Evolutionary conservation across 2,888 invertebrate genomes (phyloP).

Genomic region (Agrochola litura): DNA sequence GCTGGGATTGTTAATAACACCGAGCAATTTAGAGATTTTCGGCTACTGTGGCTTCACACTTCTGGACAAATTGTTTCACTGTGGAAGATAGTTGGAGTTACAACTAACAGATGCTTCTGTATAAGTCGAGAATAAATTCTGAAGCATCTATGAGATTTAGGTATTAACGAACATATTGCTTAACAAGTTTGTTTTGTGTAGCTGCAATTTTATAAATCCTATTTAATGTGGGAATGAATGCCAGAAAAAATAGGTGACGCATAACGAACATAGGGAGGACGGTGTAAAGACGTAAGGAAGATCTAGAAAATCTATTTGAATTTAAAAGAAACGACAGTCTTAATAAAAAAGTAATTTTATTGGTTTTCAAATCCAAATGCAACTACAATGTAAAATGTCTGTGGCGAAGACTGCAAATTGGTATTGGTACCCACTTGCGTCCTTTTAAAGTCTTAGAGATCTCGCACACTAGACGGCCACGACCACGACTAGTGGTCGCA

Average conservation of each 20-base stretch:
- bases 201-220: neutral
- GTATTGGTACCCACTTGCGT: neutral
- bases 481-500: too few relatives aligned
- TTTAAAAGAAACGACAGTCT: neutral
- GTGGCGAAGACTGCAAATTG: neutral
- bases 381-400: neutral
- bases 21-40: neutral
- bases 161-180: neutral
- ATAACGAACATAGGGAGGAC: neutral
- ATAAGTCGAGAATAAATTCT: neutral
- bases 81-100: neutral
- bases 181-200: neutral
- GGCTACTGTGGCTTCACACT: neutral
- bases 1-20: constrained; percentile 19
- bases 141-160: neutral
- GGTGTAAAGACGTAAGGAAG: too few relatives aligned
- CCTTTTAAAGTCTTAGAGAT: neutral
- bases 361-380: neutral
- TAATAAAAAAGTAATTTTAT: neutral
- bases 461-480: too few relatives aligned
- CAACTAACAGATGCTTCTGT: neutral
- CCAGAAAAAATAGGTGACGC: neutral
- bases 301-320: too few relatives aligned
- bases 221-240: too few relatives aligned
- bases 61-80: neutral